Evolutionary conservation across 53 echinoderm and acorn worm genomes (phyloP), one percentile per base, ranked within the genome.

Genomic region (Antedon mediterranea): DNA sequence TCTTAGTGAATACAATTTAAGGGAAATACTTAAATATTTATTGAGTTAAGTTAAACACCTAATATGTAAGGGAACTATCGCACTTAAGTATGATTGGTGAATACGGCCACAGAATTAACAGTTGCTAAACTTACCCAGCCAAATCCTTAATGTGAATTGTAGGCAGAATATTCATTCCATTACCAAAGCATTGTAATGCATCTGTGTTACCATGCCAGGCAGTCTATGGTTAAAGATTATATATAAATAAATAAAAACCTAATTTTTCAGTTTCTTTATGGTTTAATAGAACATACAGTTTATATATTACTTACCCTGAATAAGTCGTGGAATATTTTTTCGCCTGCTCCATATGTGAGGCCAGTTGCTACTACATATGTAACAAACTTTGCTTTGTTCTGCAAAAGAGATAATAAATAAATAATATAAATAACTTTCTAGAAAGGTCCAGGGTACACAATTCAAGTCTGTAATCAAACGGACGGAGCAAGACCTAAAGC

Each of bases 341-440:
- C 97, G 0, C 97, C 97, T 34, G 89, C 88, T 43, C 97, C 97
- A 72, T 97, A 97, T 0, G 90, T 90, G 70, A 97, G 78, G 0
- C 97, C 97, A 18, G 97, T 79, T 76, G 92, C 92, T 43, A 97
- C 85, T 43, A 97, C 97, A 57, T 97, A 97, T 15, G 97, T 97
- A 33, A 92, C 82, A 91, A 97, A 97, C 85, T 97, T 97, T 30
- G 92, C 97, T 71, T 97, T 97, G 82, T 97, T 97, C 97, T 97
- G 90, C 26, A 78, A 72, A 32, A 34, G 74, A 72, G 28, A 79
- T 3, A 79, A 71, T 29, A 43, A 3, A 32, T 32, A 32, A 33
- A 37, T 70, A 30, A 13, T 41, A 41, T 41, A 41, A 41, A 41
- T 41, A 41, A 7, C 41, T 41, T 41, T 13, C 41, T 41, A 41